Evolutionary conservation across 2,888 invertebrate genomes (phyloP).

Genomic region (Mythimna loreyi): DNA sequence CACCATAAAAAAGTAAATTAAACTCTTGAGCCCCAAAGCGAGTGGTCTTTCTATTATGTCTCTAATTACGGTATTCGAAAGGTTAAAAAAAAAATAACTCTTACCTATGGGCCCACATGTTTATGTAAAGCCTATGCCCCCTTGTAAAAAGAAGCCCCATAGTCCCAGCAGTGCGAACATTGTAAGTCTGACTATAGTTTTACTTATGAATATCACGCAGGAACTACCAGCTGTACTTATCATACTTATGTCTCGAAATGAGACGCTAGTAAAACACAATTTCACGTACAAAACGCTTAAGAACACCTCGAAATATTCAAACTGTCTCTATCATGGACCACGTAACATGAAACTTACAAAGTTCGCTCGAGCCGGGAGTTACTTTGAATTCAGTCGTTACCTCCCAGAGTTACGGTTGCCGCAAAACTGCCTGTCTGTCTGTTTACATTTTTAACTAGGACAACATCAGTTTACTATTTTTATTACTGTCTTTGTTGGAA

Average conservation of each 20-base stretch:
- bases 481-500: conserved; percentile 42
- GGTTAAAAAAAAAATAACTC: too few species aligned
- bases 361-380: conserved; percentile 23
- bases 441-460: conserved; percentile 69
- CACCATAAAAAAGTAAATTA: too few species aligned
- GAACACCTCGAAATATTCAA: conserved; percentile 13
- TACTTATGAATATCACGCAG: too few species aligned
- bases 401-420: conserved; percentile 56
- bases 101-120: too few species aligned
- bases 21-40: too few species aligned
- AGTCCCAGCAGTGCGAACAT: too few species aligned
- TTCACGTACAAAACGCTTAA: background rate
- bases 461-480: conserved; percentile 57
- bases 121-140: too few species aligned
- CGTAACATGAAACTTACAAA: conserved; percentile 21
- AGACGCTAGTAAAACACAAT: background rate
- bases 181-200: too few species aligned
- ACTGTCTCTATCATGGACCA: background rate
- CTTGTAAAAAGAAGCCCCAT: too few species aligned
- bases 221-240: too few species aligned
- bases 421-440: conserved; percentile 42
- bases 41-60: too few species aligned
- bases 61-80: too few species aligned
- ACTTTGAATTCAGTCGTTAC: conserved; percentile 58
- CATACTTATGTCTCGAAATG: background rate